These are phyloP conservation scores for Aphis craccivora DNA, from an alignment of 1,140 invertebrate genomes.

Conservation along the genomic window DNA sequence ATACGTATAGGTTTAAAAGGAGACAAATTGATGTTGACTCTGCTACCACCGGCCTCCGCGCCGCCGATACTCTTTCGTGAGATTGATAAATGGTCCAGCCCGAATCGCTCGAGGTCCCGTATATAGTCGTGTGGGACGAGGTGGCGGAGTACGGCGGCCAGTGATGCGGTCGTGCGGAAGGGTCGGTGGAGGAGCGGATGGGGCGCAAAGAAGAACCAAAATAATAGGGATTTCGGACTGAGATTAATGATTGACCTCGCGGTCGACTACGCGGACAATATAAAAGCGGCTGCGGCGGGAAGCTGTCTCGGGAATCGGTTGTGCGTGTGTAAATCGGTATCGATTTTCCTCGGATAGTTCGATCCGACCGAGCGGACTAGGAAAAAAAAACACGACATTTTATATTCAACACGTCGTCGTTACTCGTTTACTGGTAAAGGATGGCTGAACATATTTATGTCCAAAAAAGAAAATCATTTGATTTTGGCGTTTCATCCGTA, in stretches of 20 bases:
- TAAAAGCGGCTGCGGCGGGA: neutral
- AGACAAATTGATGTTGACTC: conserved; percentile 57
- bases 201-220: conserved; percentile 15
- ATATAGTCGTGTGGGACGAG: neutral
- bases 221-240: conserved; percentile 49
- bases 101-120: neutral
- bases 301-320: neutral
- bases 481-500: neutral
- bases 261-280: conserved; percentile 29
- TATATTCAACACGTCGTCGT: neutral
- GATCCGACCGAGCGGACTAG: too few relatives aligned
- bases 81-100: conserved; percentile 43
- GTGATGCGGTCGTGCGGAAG: neutral
- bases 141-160: neutral
- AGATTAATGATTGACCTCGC: conserved; percentile 52
- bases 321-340: neutral
- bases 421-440: neutral
- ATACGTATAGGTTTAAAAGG: conserved; percentile 38
- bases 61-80: conserved; percentile 23
- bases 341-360: neutral
- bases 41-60: conserved; percentile 19
- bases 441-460: neutral
- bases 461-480: neutral
- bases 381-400: neutral
- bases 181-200: too few relatives aligned